phyloP scores from a whole-genome alignment of 2,888 invertebrate genomes.

The Rhogogaster chlorosoma region DNA sequence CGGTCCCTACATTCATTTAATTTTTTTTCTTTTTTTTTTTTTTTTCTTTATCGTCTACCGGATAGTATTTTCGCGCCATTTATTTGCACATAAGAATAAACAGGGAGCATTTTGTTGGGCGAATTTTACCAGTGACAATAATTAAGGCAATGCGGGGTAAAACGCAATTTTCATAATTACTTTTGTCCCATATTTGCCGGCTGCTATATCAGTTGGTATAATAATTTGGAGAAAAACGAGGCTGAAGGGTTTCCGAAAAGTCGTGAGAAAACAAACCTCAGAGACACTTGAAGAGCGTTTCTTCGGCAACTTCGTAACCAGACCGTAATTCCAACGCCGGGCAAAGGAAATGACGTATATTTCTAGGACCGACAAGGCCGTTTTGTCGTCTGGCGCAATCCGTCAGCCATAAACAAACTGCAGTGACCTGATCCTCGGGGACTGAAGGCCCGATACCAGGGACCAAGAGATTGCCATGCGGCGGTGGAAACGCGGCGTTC shows the following conservation, averaged over 20 bases:
- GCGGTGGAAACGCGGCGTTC: constrained; percentile 57
- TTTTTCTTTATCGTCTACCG: neutral
- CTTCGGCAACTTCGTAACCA: neutral
- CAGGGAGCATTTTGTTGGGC: neutral
- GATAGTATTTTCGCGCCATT: neutral
- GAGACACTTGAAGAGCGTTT: constrained; percentile 22
- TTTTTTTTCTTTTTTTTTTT: neutral
- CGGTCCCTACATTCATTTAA: neutral
- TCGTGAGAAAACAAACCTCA: neutral
- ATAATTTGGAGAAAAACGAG: neutral
- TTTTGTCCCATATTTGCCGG: neutral
- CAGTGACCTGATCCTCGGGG: constrained; percentile 63
- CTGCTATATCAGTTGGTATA: neutral
- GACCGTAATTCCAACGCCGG: constrained; percentile 81
- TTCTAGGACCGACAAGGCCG: constrained; percentile 85
- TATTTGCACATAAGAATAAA: neutral
- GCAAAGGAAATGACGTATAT: constrained; percentile 85
- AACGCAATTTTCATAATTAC: neutral
- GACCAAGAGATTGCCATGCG: constrained; percentile 60
- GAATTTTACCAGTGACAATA: neutral
- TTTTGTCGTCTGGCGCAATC: constrained; percentile 80
- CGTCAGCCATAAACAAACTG: constrained; percentile 68
- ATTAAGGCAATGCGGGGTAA: neutral
- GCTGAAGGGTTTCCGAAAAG: neutral
- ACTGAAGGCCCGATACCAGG: constrained; percentile 70